Conservation (phyloP, 2,797 vertebrate species). For the Acanthornis magna region DNA sequence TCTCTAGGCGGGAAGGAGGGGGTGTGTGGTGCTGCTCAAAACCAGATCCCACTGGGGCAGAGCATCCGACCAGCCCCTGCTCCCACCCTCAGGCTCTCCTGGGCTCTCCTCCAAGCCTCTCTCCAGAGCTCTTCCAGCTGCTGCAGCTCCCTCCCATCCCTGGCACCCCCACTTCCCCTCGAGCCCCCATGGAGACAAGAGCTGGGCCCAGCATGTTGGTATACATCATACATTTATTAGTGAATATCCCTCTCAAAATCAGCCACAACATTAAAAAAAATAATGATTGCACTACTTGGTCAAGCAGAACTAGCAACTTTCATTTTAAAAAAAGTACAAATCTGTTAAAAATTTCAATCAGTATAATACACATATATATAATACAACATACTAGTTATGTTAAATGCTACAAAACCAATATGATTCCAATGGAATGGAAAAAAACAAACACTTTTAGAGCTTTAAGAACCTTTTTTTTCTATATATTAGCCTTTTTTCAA, state of each 20-base stretch:
- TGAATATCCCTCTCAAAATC: conserved; percentile 99
- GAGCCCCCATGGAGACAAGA: neutral
- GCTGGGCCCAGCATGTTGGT: conserved; percentile 65
- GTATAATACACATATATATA: conserved; percentile 99
- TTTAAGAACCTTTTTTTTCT: conserved; percentile 99
- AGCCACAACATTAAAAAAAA: conserved; percentile 99
- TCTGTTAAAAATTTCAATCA: conserved; percentile 99
- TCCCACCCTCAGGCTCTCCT: neutral
- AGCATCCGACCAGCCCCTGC: neutral
- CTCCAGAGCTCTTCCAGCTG: too few species aligned
- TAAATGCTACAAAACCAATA: conserved; percentile 99
- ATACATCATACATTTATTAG: conserved; percentile 99
- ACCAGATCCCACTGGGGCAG: neutral
- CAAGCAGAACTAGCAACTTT: conserved; percentile 99
- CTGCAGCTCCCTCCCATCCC: neutral
- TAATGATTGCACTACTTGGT: conserved; percentile 99
- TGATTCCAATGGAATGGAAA: conserved; percentile 99
- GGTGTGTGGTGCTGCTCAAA: neutral
- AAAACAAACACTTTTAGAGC: conserved; percentile 90
- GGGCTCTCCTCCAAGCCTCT: neutral
- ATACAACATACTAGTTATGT: conserved; percentile 99
- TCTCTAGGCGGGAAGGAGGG: rapidly evolving
- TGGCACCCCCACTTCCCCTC: neutral
- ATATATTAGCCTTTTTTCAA: conserved; percentile 99
- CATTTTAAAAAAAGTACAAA: conserved; percentile 99